phyloP scores from a whole-genome alignment of 2,113 vertebrate species.

The Electrona antarctica region DNA sequence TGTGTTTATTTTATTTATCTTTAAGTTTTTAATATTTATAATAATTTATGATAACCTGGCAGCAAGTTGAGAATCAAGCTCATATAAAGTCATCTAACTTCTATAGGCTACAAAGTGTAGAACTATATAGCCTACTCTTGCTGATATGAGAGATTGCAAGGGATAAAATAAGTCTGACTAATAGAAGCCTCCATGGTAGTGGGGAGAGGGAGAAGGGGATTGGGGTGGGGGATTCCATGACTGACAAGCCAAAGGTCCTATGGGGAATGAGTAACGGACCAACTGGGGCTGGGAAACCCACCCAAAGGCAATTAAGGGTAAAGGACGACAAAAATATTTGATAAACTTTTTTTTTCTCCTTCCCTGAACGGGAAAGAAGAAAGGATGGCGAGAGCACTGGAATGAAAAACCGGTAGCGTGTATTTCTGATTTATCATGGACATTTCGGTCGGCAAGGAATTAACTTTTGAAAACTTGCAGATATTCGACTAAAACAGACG shows the following conservation, averaged over 20 bases:
- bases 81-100: not conserved
- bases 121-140: not conserved
- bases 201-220: conserved; percentile 39
- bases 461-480: conserved; percentile 20
- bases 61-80: not conserved
- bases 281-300: conserved; percentile 72
- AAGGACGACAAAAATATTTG: conserved; percentile 80
- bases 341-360: conserved; percentile 64
- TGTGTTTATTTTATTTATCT: too few species aligned
- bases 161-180: conserved; percentile 25
- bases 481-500: conserved; percentile 1
- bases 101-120: not conserved
- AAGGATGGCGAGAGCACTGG: conserved; percentile 48
- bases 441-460: conserved; percentile 14
- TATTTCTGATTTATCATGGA: conserved; percentile 9
- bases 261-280: conserved; percentile 66
- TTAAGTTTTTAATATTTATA: too few species aligned
- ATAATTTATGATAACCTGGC: not conserved
- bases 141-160: not conserved
- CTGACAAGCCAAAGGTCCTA: conserved; percentile 70
- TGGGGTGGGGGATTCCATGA: conserved; percentile 59
- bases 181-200: conserved; percentile 50
- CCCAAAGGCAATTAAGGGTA: conserved; percentile 84
- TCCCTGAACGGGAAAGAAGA: conserved; percentile 32
- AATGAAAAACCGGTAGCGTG: conserved; percentile 32